phyloP scores from a whole-genome alignment of 2,113 vertebrate genomes.

The Gopherus evgoodei region DNA sequence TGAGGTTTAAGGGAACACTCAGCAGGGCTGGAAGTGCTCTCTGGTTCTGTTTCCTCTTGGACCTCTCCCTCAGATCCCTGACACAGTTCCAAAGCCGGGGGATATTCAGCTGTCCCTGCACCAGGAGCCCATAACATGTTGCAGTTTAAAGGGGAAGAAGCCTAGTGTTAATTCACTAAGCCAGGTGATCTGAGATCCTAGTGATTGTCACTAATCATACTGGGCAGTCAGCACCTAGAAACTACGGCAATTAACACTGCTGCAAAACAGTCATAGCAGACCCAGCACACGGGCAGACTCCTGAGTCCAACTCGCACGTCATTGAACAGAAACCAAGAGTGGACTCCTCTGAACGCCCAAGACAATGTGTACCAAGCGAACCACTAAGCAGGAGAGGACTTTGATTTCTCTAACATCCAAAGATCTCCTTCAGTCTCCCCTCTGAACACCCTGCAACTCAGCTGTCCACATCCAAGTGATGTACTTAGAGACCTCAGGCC shows the following conservation, averaged over 20 bases:
- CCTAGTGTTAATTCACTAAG: background rate
- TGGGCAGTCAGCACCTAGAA: background rate
- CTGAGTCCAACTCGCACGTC: background rate
- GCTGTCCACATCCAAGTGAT: background rate
- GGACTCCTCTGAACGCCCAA: background rate
- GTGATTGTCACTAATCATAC: background rate
- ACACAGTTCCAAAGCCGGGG: background rate
- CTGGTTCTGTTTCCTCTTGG: rapidly evolving
- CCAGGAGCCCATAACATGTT: rapidly evolving
- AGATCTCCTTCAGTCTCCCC: background rate
- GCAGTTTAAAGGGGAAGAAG: rapidly evolving
- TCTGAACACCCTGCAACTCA: background rate
- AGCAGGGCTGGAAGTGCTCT: rapidly evolving
- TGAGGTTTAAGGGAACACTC: background rate
- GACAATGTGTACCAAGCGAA: background rate
- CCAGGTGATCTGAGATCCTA: background rate
- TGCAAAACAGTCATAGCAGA: background rate
- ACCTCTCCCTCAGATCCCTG: rapidly evolving
- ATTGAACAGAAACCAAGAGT: background rate
- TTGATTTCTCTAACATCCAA: background rate
- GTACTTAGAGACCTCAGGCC: background rate
- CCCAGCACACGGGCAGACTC: too few species aligned
- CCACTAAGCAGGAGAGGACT: background rate
- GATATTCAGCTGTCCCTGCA: too few species aligned
- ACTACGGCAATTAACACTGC: background rate